Percentiles rank a stretch among this genome's conserved stretches.
Conservation (phyloP, 37 sponge, comb jelly and placozoan species). For the Dysidea cf. avara region DNA sequence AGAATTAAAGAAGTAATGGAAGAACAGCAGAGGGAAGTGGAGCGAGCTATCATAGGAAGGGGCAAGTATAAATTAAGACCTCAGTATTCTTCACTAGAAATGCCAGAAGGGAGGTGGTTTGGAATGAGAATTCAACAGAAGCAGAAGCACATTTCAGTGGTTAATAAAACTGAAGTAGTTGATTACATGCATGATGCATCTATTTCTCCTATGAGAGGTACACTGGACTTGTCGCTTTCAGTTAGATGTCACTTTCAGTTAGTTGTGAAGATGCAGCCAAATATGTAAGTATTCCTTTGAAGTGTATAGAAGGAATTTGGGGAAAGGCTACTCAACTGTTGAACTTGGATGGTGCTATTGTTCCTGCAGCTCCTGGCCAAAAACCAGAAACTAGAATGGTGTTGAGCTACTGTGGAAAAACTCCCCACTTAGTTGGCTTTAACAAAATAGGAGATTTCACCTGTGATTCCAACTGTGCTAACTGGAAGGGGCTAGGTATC, state of each 20-base stretch:
- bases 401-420: conserved; percentile 9
- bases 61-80: conserved; percentile 32
- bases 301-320: conserved; percentile 16
- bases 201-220: too few relatives aligned
- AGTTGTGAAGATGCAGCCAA: conserved; percentile 1
- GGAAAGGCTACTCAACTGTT: background rate
- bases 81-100: conserved; percentile 20
- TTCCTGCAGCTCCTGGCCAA: conserved; percentile 11
- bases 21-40: conserved; percentile 42
- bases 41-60: conserved; percentile 23
- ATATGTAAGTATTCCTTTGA: background rate
- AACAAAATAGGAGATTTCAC: conserved; percentile 10
- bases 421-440: conserved; percentile 11
- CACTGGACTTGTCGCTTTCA: background rate
- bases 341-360: background rate
- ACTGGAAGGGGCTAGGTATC: conserved; percentile 9
- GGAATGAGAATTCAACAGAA: conserved; percentile 12
- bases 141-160: too few relatives aligned
- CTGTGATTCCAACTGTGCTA: conserved; percentile 12
- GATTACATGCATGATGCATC: too few relatives aligned
- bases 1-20: conserved; percentile 15
- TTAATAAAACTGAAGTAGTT: too few relatives aligned
- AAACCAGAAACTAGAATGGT: conserved; percentile 4
- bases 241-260: background rate
- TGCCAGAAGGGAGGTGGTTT: conserved; percentile 21